These are phyloP conservation scores for Upupa epops DNA, from an alignment of 2,113 vertebrate species.

Conservation along the genomic window DNA sequence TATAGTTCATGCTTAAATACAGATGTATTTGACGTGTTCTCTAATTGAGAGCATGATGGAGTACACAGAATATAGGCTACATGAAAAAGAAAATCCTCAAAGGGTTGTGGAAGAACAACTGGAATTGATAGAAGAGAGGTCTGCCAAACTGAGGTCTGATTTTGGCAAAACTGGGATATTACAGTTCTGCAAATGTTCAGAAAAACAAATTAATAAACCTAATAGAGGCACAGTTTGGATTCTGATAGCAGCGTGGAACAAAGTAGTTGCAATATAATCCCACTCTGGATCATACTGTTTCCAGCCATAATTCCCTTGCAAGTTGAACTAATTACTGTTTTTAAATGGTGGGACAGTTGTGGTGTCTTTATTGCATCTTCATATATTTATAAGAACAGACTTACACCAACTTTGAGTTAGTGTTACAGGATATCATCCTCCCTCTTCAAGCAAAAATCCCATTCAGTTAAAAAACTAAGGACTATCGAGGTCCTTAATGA, in stretches of 20 bases:
- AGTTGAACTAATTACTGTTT: neutral
- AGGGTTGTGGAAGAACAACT: conserved; percentile 36
- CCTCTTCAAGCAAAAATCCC: neutral
- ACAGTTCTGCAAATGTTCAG: conserved; percentile 47
- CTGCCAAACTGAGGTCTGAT: conserved; percentile 51
- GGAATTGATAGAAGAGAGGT: conserved; percentile 31
- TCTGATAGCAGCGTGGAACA: conserved; percentile 15
- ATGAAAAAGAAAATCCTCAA: conserved; percentile 52
- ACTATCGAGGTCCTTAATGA: neutral
- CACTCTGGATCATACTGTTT: neutral
- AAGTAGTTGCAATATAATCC: conserved; percentile 45
- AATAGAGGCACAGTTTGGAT: conserved; percentile 37
- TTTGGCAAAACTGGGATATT: conserved; percentile 45
- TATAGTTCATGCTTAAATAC: conserved; percentile 7
- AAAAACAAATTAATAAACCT: conserved; percentile 64
- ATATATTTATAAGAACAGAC: neutral
- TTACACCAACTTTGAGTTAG: neutral
- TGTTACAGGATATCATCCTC: neutral
- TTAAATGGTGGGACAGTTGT: conserved; percentile 9
- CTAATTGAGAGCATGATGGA: neutral
- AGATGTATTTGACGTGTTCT: conserved; percentile 2
- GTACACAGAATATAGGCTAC: neutral
- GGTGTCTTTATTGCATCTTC: neutral
- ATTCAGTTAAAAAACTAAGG: neutral
- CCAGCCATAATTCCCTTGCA: conserved; percentile 32